These are phyloP conservation scores for Danio aesculapii DNA, from an alignment of 2,797 vertebrate species.

Conservation along the genomic window DNA sequence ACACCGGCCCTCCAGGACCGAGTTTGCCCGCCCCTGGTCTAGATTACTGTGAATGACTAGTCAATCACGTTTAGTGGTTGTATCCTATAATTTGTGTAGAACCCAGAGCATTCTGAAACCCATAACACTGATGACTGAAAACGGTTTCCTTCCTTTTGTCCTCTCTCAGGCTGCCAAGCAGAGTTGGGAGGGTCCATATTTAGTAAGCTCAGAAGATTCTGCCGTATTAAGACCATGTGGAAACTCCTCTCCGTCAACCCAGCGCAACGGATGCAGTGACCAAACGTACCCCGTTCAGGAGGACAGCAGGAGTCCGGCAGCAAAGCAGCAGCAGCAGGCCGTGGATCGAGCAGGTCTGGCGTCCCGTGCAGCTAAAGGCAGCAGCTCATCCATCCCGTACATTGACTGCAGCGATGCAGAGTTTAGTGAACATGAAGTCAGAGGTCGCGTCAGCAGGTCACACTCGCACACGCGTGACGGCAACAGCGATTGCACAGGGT, in stretches of 20 bases:
- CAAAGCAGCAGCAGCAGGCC: conserved; percentile 77
- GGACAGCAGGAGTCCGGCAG: conserved; percentile 70
- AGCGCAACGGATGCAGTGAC: conserved; percentile 73
- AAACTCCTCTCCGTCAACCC: conserved; percentile 73
- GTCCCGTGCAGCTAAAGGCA: conserved; percentile 83
- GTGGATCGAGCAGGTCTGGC: conserved; percentile 94
- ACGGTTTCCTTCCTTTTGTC: neutral
- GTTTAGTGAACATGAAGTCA: conserved; percentile 83
- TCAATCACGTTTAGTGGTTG: neutral
- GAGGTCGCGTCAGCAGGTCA: conserved; percentile 78
- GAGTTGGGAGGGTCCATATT: conserved; percentile 80
- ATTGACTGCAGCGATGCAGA: conserved; percentile 89
- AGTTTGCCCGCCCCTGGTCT: no score
- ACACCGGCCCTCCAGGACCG: no score
- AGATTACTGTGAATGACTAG: neutral
- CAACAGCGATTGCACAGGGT: conserved; percentile 77
- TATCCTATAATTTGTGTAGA: neutral
- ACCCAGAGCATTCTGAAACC: neutral
- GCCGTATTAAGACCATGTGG: conserved; percentile 74
- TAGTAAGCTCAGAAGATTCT: conserved; percentile 79
- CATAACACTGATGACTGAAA: neutral
- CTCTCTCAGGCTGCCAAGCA: conserved; percentile 79
- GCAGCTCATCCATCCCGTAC: conserved; percentile 86
- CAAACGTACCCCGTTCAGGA: conserved; percentile 73
- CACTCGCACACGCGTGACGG: conserved; percentile 83